Conservation (phyloP, 2,888 invertebrate genomes). For the Drosophila nr. fundita region DNA sequence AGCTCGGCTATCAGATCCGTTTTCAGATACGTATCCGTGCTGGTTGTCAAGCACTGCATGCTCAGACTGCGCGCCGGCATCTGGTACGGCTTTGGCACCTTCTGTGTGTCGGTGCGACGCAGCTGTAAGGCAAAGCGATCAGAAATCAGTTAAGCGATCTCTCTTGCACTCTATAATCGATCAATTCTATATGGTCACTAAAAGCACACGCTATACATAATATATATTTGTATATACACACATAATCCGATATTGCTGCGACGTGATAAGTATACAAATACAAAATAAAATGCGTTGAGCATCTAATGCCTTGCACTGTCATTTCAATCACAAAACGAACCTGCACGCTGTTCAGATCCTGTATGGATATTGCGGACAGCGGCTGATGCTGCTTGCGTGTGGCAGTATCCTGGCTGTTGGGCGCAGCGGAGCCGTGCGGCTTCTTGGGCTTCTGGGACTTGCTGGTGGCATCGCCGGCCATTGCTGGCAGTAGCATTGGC, state of each 20-base stretch:
- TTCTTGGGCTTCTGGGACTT: slow-evolving; percentile 71
- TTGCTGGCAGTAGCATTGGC: slow-evolving; percentile 83
- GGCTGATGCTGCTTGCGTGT: slow-evolving; percentile 89
- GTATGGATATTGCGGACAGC: slow-evolving; percentile 94
- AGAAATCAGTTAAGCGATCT: background rate
- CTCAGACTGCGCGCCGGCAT: slow-evolving; percentile 92
- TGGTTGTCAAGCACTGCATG: slow-evolving; percentile 89
- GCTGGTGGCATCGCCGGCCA: slow-evolving; percentile 77
- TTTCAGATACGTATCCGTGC: slow-evolving; percentile 90
- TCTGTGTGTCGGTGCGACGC: slow-evolving; percentile 89
- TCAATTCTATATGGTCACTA: background rate
- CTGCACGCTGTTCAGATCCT: slow-evolving; percentile 93
- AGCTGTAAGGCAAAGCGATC: slow-evolving; percentile 84
- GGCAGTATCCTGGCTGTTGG: slow-evolving; percentile 84
- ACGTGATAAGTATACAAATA: background rate
- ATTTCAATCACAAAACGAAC: slow-evolving; percentile 56
- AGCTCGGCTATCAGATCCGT: slow-evolving; percentile 96
- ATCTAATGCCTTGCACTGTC: background rate
- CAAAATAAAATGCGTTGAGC: background rate
- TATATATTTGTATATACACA: no score
- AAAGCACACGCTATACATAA: no score
- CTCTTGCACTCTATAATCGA: background rate
- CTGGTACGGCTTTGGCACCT: slow-evolving; percentile 92
- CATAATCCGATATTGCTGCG: background rate
- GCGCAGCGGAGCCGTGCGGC: slow-evolving; percentile 57